Conservation (phyloP, 2,888 invertebrate species). For the Sinotaia quadrata region DNA sequence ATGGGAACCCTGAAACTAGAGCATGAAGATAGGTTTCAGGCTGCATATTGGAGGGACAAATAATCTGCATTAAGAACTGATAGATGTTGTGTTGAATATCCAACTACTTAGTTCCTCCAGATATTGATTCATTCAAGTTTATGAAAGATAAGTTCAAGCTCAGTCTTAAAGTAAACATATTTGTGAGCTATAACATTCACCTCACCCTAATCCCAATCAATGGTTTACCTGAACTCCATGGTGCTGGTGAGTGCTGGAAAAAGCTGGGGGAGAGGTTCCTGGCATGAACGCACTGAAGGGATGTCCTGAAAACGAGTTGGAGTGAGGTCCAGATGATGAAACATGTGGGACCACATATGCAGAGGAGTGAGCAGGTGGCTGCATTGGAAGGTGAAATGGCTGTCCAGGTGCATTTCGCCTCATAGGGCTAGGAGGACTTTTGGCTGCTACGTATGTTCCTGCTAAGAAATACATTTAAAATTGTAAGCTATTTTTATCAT, state of each 20-base stretch:
- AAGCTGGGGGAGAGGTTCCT: conserved; percentile 66
- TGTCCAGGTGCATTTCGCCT: conserved; percentile 75
- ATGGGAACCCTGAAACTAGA: too few species aligned
- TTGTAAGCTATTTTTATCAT: too few species aligned
- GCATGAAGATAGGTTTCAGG: too few species aligned
- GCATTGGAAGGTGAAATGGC: conserved; percentile 43
- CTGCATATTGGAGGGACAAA: too few species aligned
- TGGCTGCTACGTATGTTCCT: conserved; percentile 66
- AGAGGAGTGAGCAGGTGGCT: conserved; percentile 32
- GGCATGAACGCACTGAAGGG: conserved; percentile 41
- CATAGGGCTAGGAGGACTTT: conserved; percentile 75
- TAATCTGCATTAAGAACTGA: too few species aligned
- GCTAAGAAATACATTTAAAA: conserved; percentile 45
- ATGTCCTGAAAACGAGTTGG: conserved; percentile 23
- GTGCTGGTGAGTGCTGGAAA: conserved; percentile 40
- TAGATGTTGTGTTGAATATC: too few species aligned
- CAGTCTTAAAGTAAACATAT: too few species aligned
- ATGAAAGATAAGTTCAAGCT: too few species aligned
- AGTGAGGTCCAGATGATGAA: conserved; percentile 17
- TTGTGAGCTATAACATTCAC: neutral
- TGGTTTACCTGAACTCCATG: conserved; percentile 37
- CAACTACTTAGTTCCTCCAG: too few species aligned
- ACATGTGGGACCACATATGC: conserved; percentile 43
- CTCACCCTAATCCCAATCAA: neutral
- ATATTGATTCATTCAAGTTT: too few species aligned